Base-by-base conservation (phyloP, 2,888 invertebrate species). In the Thelaira solivaga region DNA sequence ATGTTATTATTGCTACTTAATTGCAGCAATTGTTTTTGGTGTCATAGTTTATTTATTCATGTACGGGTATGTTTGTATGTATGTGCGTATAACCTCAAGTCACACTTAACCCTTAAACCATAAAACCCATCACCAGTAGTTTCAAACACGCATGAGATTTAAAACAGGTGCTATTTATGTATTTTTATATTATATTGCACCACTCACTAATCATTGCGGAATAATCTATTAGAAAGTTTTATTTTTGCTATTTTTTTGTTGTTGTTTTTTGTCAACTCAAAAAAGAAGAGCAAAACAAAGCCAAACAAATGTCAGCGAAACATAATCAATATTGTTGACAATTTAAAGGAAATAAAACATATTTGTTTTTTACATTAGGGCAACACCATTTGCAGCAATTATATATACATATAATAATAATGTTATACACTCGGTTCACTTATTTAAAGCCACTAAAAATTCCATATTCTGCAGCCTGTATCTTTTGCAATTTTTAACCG, bases 161-260 rank as follows among this genome's bases (percentile, higher is more conserved):
- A 77, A 65, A 82, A 75, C 88, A 88, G 88, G 87, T 88, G 88
- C 83, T 84, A 86, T 88, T 88, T 86, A 88, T 87, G 84, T 85
- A 43, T 24, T 61, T 68, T 75, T 68, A 53, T 36, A 53, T 71
- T 64, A 57, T 29, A 45, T 78, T 73, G 68, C 68, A 64, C 76
- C 57, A 76, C 86, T 87, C 57, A 76, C 86, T 87, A 86, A 86
- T 86, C 86, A 84, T 86, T 87, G 86, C 86, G 83, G 85, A 86
- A 87, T 86, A 86, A 86, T 86, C 86, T 86, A 87, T 86, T 86
- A 86, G 39, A 36, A 53, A 65, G n/a, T 10, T 55, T 43, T 61
- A 41, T 55, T 20, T n/a, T 36, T 31, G 41, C n/a, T 45, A 29
- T 22, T 24, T 57, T n/a, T n/a, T 55, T 20, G 8, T 36, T 31